A percentile compares a stretch with the other conserved stretches of the same genome.
Evolutionary conservation across 2,888 invertebrate species (phyloP).

Genomic region (Rhaphigaster nebulosa): DNA sequence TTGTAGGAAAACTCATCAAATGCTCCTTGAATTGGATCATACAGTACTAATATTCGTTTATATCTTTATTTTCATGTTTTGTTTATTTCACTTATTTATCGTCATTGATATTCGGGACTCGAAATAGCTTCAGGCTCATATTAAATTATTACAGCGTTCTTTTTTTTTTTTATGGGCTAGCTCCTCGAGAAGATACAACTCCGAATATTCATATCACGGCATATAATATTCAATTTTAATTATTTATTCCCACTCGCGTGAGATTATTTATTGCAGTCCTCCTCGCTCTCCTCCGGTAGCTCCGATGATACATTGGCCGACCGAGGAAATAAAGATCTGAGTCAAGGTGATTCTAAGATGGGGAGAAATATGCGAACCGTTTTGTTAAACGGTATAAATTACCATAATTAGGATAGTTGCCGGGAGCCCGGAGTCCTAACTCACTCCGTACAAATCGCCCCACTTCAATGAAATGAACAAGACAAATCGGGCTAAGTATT

Average conservation of each 20-base stretch:
- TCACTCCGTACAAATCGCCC: background rate
- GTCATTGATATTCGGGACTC: background rate
- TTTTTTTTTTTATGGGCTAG: background rate
- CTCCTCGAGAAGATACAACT: background rate
- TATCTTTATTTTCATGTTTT: no score
- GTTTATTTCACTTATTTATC: background rate
- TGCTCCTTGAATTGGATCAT: no score
- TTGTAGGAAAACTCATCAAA: no score
- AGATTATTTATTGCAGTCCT: background rate
- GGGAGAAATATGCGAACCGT: conserved; percentile 38
- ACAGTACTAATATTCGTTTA: no score
- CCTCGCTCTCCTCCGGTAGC: background rate
- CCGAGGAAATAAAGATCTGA: conserved; percentile 25
- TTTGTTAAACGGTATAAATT: conserved; percentile 21
- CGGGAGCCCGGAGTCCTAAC: background rate
- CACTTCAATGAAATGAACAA: background rate
- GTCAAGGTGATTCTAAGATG: conserved; percentile 11
- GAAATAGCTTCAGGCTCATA: background rate
- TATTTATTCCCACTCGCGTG: conserved; percentile 12
- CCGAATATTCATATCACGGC: conserved; percentile 11
- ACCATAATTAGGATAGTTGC: background rate
- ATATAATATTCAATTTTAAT: conserved; percentile 22
- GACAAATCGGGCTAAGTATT: background rate
- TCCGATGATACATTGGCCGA: background rate
- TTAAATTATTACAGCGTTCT: background rate